phyloP scores from a whole-genome alignment of 2,888 invertebrate species.

The Caenorhabditis sulstoni region DNA sequence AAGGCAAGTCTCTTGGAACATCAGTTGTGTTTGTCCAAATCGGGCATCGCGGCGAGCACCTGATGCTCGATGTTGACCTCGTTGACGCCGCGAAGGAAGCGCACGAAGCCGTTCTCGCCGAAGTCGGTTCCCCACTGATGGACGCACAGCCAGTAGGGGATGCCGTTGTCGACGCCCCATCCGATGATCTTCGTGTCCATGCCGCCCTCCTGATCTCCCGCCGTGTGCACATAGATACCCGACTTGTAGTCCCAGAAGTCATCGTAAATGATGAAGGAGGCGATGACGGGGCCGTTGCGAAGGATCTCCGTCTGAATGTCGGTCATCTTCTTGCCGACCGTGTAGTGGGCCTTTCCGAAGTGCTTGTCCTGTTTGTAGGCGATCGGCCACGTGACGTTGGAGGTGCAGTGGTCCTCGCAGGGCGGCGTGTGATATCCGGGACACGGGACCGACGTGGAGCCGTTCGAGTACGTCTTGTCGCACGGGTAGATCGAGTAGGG shows the following conservation, averaged over 20 bases:
- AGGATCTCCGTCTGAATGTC: slow-evolving; percentile 57
- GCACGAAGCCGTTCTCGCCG: slow-evolving; percentile 55
- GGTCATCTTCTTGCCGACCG: slow-evolving; percentile 56
- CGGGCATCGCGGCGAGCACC: slow-evolving; percentile 48
- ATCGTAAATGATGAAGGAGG: slow-evolving; percentile 54
- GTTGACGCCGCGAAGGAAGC: slow-evolving; percentile 55
- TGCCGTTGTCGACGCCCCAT: slow-evolving; percentile 59
- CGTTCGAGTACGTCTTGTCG: slow-evolving; percentile 49
- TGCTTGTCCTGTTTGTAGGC: slow-evolving; percentile 54
- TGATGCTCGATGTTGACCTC: slow-evolving; percentile 60
- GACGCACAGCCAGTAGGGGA: slow-evolving; percentile 57
- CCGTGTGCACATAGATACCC: slow-evolving; percentile 55
- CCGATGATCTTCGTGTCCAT: slow-evolving; percentile 61
- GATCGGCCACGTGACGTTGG: slow-evolving; percentile 51
- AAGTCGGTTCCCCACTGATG: slow-evolving; percentile 61
- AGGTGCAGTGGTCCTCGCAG: slow-evolving; percentile 49
- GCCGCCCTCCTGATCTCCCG: slow-evolving; percentile 55
- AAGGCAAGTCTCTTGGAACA: not conserved
- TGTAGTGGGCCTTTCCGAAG: slow-evolving; percentile 55
- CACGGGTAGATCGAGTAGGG: slow-evolving; percentile 58
- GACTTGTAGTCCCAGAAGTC: slow-evolving; percentile 59
- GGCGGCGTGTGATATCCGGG: slow-evolving; percentile 58
- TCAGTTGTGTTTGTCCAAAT: slow-evolving; percentile 54
- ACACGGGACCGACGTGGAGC: slow-evolving; percentile 48
- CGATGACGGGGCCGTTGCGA: slow-evolving; percentile 56